Evolutionary conservation across 2,113 vertebrate genomes (phyloP), one percentile per base, ranked within the genome.

Genomic region (Ifrita kowaldi): DNA sequence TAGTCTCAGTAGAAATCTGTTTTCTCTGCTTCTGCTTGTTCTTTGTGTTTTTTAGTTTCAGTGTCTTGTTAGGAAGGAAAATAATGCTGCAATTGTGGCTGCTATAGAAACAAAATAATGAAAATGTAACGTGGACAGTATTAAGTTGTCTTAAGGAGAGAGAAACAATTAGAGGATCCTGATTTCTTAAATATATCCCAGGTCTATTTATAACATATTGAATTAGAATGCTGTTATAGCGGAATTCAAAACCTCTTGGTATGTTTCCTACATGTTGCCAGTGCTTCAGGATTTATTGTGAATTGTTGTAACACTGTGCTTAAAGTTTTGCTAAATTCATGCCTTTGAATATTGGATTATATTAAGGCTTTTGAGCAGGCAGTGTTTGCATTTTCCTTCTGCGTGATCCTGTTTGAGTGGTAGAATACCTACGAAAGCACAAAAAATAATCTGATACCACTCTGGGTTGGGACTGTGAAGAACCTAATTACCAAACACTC

Each of bases 401-500:
- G 44, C 28, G 27, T 52, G 74, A 35, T 63, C 56, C 56, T 67
- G 19, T 67, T 56, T 56, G 65, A 69, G 16, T 26, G 44, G 39
- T 79, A 63, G 35, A 73, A 69, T 24, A 33, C 24, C 35, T 71
- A 46, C 56, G 21, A 86, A 59, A 56, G 67, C 32, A 62, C 53
- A 76, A 62, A 52, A 59, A 89, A 53, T 65, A 71, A 47, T n/a
- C 39, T 49, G 42, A 84, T 87, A 84, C 47, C 33, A 27, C 81
- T 88, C 62, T 95, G 64, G 68, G 89, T 76, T 93, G 87, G 71
- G 89, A 78, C 70, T 87, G 75, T 95, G 78, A 87, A 60, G 44
- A 97, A 85, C 86, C 81, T 82, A 82, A 94, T 89, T 96, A 73
- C 17, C 35, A 37, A 21, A 87, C 65, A 76, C 70, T 79, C 63